A percentile compares a stretch with the other conserved stretches of the same genome.
phyloP scores from a whole-genome alignment of 2,888 invertebrate genomes.

The Branchellion lobata region DNA sequence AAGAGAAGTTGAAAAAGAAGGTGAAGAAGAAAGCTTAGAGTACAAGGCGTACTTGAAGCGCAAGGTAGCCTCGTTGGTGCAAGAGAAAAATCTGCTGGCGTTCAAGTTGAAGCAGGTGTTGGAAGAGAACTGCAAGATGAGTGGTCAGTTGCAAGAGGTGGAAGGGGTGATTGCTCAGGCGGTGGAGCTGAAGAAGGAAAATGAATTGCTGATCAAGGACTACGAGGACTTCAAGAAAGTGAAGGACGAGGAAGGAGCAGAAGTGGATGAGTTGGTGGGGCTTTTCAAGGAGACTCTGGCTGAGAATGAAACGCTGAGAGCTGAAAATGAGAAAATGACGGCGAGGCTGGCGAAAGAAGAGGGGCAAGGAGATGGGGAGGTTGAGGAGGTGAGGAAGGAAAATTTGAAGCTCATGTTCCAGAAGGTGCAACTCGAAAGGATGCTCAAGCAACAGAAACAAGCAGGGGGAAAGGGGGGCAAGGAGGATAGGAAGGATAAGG shows the following conservation, averaged over 20 bases:
- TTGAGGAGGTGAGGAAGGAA: slow-evolving; percentile 34
- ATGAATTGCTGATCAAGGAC: slow-evolving; percentile 42
- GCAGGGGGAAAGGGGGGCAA: slow-evolving; percentile 36
- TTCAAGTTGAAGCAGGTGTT: slow-evolving; percentile 42
- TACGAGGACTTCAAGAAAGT: slow-evolving; percentile 33
- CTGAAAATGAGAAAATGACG: slow-evolving; percentile 39
- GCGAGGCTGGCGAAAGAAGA: slow-evolving; percentile 3
- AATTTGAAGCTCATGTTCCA: slow-evolving; percentile 41
- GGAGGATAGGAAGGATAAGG: slow-evolving; percentile 26
- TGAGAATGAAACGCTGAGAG: slow-evolving; percentile 37
- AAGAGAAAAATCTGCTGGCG: slow-evolving; percentile 36
- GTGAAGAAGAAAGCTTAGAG: neutral
- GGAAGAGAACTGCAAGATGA: slow-evolving; percentile 41
- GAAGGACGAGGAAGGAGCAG: slow-evolving; percentile 38
- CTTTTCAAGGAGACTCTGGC: slow-evolving; percentile 45
- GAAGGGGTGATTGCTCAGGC: slow-evolving; percentile 39
- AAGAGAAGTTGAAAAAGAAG: neutral
- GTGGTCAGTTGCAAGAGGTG: slow-evolving; percentile 41
- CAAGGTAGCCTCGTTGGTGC: slow-evolving; percentile 32
- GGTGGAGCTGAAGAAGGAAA: slow-evolving; percentile 44
- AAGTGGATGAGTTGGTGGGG: slow-evolving; percentile 43
- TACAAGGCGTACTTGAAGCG: neutral
- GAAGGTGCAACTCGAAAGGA: slow-evolving; percentile 34
- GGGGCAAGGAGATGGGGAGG: slow-evolving; percentile 18
- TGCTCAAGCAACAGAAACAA: slow-evolving; percentile 34